Conservation (phyloP, 1,140 invertebrate species). For the Drosophila repletoides region DNA sequence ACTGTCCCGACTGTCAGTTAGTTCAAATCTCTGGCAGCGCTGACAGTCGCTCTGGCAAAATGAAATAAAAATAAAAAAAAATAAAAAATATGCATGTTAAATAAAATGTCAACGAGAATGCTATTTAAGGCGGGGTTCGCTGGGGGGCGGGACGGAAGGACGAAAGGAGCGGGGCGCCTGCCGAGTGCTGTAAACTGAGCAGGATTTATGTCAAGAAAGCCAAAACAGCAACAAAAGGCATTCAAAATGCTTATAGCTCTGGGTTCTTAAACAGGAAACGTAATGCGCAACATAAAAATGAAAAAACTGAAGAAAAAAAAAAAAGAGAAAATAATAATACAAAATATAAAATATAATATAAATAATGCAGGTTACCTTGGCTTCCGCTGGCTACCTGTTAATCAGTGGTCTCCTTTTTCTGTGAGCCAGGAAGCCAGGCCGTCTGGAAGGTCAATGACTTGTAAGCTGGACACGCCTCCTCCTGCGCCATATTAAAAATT, state of each 20-base stretch:
- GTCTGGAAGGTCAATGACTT: slow-evolving; percentile 23
- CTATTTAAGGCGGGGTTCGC: slow-evolving; percentile 49
- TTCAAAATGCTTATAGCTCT: slow-evolving; percentile 38
- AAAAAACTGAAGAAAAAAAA: neutral
- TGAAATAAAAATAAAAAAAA: slow-evolving; percentile 61
- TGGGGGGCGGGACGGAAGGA: neutral
- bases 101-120: slow-evolving; percentile 72
- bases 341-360: neutral
- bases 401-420: slow-evolving; percentile 14
- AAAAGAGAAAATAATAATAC: neutral
- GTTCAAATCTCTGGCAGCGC: slow-evolving; percentile 59
- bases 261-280: slow-evolving; percentile 19
- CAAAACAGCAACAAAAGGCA: slow-evolving; percentile 54
- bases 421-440: too few species aligned
- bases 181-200: slow-evolving; percentile 57
- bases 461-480: neutral
- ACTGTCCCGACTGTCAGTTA: slow-evolving; percentile 40
- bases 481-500: neutral
- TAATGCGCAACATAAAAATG: slow-evolving; percentile 13
- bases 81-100: slow-evolving; percentile 48
- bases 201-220: slow-evolving; percentile 70
- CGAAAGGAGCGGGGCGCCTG: neutral
- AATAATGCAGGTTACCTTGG: slow-evolving; percentile 17
- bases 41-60: slow-evolving; percentile 57
- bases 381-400: slow-evolving; percentile 10